Evolutionary conservation across 2,888 invertebrate species (phyloP), one percentile per base, ranked within the genome.

Genomic region (Merodon equestris): DNA sequence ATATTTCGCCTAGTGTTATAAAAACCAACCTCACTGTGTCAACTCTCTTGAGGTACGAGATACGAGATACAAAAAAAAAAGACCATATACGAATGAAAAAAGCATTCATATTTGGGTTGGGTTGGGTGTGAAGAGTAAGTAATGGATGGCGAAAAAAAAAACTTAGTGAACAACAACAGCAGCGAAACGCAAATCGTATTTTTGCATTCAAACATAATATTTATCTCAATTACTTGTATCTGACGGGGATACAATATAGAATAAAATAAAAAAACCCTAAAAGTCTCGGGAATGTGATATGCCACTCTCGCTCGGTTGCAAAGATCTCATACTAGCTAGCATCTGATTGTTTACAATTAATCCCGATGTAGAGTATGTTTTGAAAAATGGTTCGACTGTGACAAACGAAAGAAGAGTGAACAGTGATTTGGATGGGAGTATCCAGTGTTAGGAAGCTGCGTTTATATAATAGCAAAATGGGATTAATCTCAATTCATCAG

Each of bases 391-490:
- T 34, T 17, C 36, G 34, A 45, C 14, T n/a, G 13, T 48, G 47
- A 40, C 44, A 18, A 50, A 53, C 44, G 18, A 36, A 27, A 40
- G 42, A 13, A n/a, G n/a, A 45, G 7, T 27, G 27, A 27, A 27
- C 27, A 27, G 27, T 27, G 27, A 27, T 27, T 4, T 12, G 7
- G 18, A 2, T 13, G 42, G 42, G 3, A 14, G 50, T 40, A 40
- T 63, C 40, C 3, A 44, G 14, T 17, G 18, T 17, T 53, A 60
- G 47, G 48, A 40, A 54, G 47, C 45, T 60, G 9, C 48, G 53
- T 73, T 76, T 76, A 76, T 66, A 63, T 73, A 77, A 77, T 48
- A 57, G 42, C 47, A 3, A 70, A 75, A 42, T 64, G 45, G 67
- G 67, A 73, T 73, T 73, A 77, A 58, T 58, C 63, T 63, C 13